These are phyloP conservation scores for Phytoseiulus persimilis DNA, from an alignment of 2,888 invertebrate genomes.

Conservation along the genomic window DNA sequence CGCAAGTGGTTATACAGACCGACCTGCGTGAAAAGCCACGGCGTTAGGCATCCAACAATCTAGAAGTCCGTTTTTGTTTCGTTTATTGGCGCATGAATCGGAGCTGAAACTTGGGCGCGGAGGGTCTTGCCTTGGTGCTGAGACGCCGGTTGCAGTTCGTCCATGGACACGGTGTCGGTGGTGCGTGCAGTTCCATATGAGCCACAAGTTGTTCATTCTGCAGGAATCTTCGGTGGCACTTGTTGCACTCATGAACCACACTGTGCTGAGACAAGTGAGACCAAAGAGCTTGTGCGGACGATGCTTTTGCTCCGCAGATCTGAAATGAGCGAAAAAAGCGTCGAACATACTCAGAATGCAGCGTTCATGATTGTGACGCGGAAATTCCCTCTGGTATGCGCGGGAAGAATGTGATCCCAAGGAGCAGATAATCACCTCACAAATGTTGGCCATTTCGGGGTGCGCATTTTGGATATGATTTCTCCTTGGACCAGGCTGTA, in stretches of 20 bases:
- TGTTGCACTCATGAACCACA: constrained; percentile 46
- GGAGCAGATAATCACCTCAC: constrained; percentile 43
- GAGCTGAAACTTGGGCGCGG: not conserved
- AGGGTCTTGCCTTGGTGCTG: constrained; percentile 42
- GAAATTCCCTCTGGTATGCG: not conserved
- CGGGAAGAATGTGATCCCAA: not conserved
- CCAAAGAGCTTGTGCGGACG: constrained; percentile 44
- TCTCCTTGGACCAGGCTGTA: constrained; percentile 45
- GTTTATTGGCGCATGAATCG: not conserved
- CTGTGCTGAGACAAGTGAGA: constrained; percentile 44
- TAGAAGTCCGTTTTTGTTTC: not conserved
- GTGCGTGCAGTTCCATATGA: constrained; percentile 46
- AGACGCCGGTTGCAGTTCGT: constrained; percentile 45
- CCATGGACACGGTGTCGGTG: constrained; percentile 46
- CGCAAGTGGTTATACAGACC: constrained; percentile 46
- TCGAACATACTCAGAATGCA: too few species aligned
- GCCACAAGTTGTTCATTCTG: constrained; percentile 46
- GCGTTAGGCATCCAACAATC: too few species aligned
- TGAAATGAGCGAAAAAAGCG: not conserved
- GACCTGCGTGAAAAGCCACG: constrained; percentile 39
- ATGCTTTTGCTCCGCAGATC: constrained; percentile 43
- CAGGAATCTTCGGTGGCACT: constrained; percentile 46
- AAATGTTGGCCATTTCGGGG: constrained; percentile 45
- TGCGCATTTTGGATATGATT: constrained; percentile 46
- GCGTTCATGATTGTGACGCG: too few species aligned